Percentiles rank a stretch among this genome's conserved stretches.
These are phyloP conservation scores for Ceyx margarethae DNA, from an alignment of 2,113 vertebrate genomes.

Conservation along the genomic window DNA sequence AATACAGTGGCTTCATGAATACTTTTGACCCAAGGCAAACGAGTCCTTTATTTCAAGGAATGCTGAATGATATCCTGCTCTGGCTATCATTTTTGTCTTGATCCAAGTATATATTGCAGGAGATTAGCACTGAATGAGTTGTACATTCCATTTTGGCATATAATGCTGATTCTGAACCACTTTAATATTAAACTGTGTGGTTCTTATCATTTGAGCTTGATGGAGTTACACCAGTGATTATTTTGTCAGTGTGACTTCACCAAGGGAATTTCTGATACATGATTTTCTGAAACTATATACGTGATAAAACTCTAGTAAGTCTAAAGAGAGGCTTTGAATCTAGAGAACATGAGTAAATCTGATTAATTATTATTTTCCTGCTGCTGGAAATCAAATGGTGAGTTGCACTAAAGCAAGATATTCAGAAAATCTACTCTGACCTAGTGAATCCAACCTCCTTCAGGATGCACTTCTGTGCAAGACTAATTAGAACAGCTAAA, in stretches of 20 bases:
- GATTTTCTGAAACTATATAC: neutral
- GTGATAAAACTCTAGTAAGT: neutral
- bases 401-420: neutral
- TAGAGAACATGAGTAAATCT: neutral
- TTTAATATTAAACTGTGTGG: neutral
- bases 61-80: neutral
- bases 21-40: neutral
- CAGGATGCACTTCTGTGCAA: neutral
- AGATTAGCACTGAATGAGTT: neutral
- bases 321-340: neutral
- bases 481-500: neutral
- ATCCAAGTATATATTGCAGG: neutral
- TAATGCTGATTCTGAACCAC: neutral
- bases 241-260: neutral
- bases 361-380: neutral
- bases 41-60: neutral
- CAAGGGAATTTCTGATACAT: neutral
- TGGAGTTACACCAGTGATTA: neutral
- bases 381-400: neutral
- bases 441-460: neutral
- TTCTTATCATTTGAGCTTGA: neutral
- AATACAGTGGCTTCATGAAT: neutral
- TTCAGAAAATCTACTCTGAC: neutral
- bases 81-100: neutral
- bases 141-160: neutral